A percentile compares a stretch with the other conserved stretches of the same genome.
phyloP scores from a whole-genome alignment of 2,888 invertebrate genomes.

The Rhingia rostrata region DNA sequence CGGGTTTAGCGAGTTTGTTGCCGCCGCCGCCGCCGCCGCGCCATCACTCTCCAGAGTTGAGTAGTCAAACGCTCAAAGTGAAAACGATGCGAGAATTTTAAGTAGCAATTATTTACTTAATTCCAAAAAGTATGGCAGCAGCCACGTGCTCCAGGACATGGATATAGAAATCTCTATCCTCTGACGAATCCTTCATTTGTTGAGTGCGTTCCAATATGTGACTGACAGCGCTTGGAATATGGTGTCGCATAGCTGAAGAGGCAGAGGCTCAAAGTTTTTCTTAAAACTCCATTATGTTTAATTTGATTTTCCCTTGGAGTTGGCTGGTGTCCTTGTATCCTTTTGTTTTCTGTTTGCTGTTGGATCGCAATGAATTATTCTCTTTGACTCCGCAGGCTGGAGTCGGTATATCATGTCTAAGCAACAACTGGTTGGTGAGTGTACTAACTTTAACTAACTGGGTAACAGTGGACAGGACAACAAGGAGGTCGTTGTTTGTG shows the following conservation, averaged over 20 bases:
- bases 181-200: conserved; percentile 66
- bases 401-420: conserved; percentile 49
- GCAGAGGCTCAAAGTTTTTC: conserved; percentile 40
- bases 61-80: conserved; percentile 66
- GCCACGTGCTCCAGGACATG: neutral
- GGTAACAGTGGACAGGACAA: conserved; percentile 38
- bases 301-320: conserved; percentile 64
- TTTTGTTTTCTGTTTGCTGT: conserved; percentile 5
- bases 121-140: conserved; percentile 65
- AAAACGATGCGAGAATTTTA: conserved; percentile 74
- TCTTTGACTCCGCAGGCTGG: neutral
- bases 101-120: conserved; percentile 75
- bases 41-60: conserved; percentile 23
- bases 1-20: conserved; percentile 38
- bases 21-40: conserved; percentile 2
- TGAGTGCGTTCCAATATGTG: conserved; percentile 69
- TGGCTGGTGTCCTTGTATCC: conserved; percentile 2
- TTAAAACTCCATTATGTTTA: conserved; percentile 65
- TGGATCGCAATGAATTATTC: conserved; percentile 21
- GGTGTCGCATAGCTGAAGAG: conserved; percentile 41
- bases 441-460: conserved; percentile 46
- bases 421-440: conserved; percentile 54
- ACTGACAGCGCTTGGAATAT: conserved; percentile 46
- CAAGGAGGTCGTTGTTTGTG: conserved; percentile 5
- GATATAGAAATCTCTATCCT: neutral